Evolutionary conservation across 1,140 invertebrate genomes (phyloP).

Genomic region (Propsilocerus akamusi): DNA sequence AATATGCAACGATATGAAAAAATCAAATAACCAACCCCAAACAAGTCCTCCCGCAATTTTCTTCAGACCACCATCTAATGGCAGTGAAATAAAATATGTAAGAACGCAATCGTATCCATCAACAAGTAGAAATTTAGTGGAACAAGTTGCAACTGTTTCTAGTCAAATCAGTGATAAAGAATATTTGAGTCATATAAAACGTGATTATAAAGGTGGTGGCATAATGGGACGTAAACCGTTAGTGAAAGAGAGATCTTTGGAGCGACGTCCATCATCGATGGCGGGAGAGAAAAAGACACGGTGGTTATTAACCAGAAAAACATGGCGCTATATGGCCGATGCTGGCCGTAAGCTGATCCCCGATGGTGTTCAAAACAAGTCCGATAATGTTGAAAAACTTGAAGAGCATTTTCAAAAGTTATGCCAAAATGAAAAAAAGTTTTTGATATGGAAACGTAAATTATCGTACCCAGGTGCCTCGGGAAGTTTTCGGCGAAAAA

Average conservation of each 20-base stretch:
- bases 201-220: not conserved
- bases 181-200: not conserved
- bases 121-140: constrained; percentile 2
- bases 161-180: constrained; percentile 3
- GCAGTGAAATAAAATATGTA: not conserved
- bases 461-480: constrained; percentile 54
- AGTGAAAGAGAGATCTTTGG: not conserved
- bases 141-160: constrained; percentile 1
- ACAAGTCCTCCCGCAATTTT: not conserved
- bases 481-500: constrained; percentile 30
- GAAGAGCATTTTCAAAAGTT: constrained; percentile 71
- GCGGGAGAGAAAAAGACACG: constrained; percentile 20
- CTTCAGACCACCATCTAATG: too few relatives aligned
- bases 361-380: constrained; percentile 44
- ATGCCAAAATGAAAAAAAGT: constrained; percentile 53
- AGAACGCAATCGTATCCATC: not conserved
- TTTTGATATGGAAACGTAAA: constrained; percentile 56
- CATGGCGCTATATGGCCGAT: constrained; percentile 79
- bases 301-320: constrained; percentile 72
- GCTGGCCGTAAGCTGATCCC: constrained; percentile 68
- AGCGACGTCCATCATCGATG: not conserved
- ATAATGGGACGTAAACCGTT: not conserved
- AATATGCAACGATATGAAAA: not conserved
- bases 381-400: constrained; percentile 55
- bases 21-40: not conserved